These are phyloP conservation scores for Dryobota labecula DNA, from an alignment of 2,888 invertebrate genomes.

Conservation along the genomic window DNA sequence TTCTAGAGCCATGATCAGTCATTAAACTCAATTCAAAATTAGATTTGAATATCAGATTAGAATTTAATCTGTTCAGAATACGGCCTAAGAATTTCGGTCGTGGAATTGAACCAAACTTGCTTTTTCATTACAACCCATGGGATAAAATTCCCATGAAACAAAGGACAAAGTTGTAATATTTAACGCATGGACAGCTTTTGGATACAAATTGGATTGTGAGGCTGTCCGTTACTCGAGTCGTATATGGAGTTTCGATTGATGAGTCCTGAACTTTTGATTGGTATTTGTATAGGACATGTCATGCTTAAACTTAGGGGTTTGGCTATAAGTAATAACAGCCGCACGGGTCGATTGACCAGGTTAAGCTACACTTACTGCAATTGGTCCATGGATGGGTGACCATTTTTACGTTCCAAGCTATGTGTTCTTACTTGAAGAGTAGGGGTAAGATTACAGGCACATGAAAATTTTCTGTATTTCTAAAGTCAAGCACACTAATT, in stretches of 20 bases:
- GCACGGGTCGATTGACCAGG: too few relatives aligned
- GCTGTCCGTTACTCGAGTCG: not conserved
- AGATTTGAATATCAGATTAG: conserved; percentile 36
- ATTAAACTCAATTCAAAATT: conserved; percentile 29
- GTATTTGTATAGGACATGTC: not conserved
- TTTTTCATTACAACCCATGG: conserved; percentile 20
- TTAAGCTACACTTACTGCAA: too few relatives aligned
- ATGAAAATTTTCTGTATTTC: too few relatives aligned
- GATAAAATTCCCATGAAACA: conserved; percentile 16
- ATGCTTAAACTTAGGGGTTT: not conserved
- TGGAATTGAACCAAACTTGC: conserved; percentile 19
- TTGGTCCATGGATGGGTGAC: too few relatives aligned
- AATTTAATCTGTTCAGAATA: conserved; percentile 28
- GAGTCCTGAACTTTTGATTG: not conserved
- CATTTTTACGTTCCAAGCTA: too few relatives aligned
- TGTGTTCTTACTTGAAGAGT: too few relatives aligned
- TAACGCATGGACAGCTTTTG: not conserved
- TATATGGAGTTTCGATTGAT: not conserved
- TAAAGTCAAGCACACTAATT: too few relatives aligned
- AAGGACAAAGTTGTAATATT: conserved; percentile 19
- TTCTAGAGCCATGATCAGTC: conserved; percentile 12
- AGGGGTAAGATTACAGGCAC: too few relatives aligned
- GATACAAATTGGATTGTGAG: conserved; percentile 20
- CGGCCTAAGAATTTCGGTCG: conserved; percentile 17
- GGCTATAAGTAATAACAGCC: too few relatives aligned